These are phyloP conservation scores for Lymantria monacha DNA, from an alignment of 2,888 invertebrate genomes.

Conservation along the genomic window DNA sequence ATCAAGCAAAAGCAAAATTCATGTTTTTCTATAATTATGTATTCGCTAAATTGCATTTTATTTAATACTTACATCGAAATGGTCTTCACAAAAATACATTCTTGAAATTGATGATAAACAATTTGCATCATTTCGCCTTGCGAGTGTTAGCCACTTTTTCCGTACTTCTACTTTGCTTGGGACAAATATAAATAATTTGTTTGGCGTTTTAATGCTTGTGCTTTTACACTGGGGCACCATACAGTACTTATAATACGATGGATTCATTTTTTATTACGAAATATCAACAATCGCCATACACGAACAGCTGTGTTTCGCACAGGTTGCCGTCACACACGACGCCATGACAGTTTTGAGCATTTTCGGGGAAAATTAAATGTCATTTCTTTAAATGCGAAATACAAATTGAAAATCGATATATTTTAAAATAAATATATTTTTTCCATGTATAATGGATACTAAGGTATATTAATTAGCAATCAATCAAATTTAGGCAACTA, in stretches of 20 bases:
- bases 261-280: neutral
- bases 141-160: neutral
- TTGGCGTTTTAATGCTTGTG: neutral
- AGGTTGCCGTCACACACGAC: neutral
- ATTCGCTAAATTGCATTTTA: neutral
- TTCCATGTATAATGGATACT: neutral
- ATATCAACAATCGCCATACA: neutral
- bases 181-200: neutral
- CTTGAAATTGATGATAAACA: neutral
- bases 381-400: neutral
- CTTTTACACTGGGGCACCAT: constrained; percentile 8
- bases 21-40: neutral
- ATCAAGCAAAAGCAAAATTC: neutral
- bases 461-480: neutral
- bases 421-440: neutral
- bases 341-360: neutral
- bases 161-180: neutral
- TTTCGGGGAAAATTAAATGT: neutral
- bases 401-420: neutral
- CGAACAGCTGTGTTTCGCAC: neutral
- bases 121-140: neutral
- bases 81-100: neutral
- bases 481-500: neutral
- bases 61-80: neutral
- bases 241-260: constrained; percentile 9